Percentiles rank a stretch among this genome's conserved stretches.
These are phyloP conservation scores for Nemoura dubitans DNA, from an alignment of 2,888 invertebrate species.

Conservation along the genomic window DNA sequence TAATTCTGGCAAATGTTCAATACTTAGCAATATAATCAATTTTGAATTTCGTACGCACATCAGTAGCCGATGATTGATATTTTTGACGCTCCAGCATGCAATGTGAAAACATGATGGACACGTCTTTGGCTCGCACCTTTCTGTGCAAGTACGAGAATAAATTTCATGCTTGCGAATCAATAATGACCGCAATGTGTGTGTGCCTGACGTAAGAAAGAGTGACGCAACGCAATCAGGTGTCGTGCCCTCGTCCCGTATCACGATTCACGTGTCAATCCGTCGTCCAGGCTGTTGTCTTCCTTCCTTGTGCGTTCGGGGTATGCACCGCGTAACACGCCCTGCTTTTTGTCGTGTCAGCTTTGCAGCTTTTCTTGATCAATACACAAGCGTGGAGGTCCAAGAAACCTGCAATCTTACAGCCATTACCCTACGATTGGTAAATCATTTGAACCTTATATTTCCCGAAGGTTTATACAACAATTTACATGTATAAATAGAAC, in stretches of 20 bases:
- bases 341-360: slow-evolving; percentile 24
- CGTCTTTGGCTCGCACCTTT: neutral
- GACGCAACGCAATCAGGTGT: slow-evolving; percentile 38
- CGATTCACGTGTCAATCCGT: slow-evolving; percentile 50
- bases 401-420: slow-evolving; percentile 1
- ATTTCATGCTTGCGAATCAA: neutral
- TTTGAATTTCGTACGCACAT: slow-evolving; percentile 12
- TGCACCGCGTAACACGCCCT: neutral
- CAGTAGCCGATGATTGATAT: neutral
- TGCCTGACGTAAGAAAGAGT: slow-evolving; percentile 40
- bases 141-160: slow-evolving; percentile 4
- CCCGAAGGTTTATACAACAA: neutral
- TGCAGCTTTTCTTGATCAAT: slow-evolving; percentile 16
- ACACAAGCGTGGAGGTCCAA: neutral
- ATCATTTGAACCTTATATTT: neutral
- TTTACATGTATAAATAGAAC: neutral
- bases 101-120: neutral
- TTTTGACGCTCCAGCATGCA: neutral
- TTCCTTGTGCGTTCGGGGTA: neutral
- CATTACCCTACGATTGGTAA: neutral
- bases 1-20: neutral
- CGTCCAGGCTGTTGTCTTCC: slow-evolving; percentile 35
- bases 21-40: slow-evolving; percentile 12
- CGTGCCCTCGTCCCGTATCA: slow-evolving; percentile 43
- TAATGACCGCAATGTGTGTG: neutral